phyloP scores from a whole-genome alignment of 1,140 invertebrate species.

The Lasaia peninsularis region DNA sequence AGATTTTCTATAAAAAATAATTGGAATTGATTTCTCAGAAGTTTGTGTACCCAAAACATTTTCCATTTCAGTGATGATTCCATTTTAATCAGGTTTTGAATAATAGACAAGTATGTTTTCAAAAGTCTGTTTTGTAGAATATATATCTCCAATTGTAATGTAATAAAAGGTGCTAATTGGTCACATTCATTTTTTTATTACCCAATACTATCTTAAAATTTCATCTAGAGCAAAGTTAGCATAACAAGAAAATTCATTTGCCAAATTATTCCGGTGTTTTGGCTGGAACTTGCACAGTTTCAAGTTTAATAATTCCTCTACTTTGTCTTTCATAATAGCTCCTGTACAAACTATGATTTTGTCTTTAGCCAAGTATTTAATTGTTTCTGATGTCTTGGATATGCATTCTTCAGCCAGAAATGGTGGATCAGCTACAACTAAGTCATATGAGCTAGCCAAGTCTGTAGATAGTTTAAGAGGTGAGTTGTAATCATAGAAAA shows the following conservation, averaged over 20 bases:
- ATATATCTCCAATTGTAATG: no score
- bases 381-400: constrained; percentile 88
- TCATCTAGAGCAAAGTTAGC: constrained; percentile 88
- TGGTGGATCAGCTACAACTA: constrained; percentile 95
- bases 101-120: no score
- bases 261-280: constrained; percentile 91
- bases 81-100: no score
- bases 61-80: no score
- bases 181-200: no score
- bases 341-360: constrained; percentile 95
- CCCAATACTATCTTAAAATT: constrained; percentile 37
- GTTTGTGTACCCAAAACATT: no score
- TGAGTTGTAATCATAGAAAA: constrained; percentile 93
- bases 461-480: constrained; percentile 85
- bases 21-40: no score
- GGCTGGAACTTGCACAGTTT: constrained; percentile 86
- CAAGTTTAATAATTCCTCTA: constrained; percentile 81
- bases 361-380: constrained; percentile 86
- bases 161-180: no score
- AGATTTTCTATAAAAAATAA: no score
- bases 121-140: no score
- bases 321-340: constrained; percentile 86
- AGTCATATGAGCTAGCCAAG: constrained; percentile 82
- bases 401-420: constrained; percentile 96
- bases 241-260: constrained; percentile 95